A percentile compares a stretch with the other conserved stretches of the same genome.
phyloP scores from a whole-genome alignment of 2,113 vertebrate species.

The Clarias macrocephalus region DNA sequence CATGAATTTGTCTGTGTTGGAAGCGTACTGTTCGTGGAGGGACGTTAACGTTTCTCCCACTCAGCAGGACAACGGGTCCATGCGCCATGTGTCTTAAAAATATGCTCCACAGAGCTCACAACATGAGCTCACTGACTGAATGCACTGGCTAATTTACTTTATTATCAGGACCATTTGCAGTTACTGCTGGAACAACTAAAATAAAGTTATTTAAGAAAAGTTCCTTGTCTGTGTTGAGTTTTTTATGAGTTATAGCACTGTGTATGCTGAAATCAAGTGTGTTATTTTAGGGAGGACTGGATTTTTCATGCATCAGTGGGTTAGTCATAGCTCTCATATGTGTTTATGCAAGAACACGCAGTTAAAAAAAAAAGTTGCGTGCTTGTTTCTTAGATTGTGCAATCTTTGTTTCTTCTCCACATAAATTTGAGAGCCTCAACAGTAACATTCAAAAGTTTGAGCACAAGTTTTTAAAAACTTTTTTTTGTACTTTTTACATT shows the following conservation, averaged over 20 bases:
- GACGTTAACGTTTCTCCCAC: neutral
- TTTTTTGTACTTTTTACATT: too few species aligned
- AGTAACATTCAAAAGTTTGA: neutral
- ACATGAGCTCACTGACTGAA: neutral
- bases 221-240: neutral
- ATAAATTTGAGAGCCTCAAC: neutral
- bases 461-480: too few species aligned
- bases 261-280: neutral
- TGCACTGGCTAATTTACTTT: neutral
- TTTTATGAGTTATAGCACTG: neutral
- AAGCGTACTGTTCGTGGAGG: neutral
- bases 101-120: neutral
- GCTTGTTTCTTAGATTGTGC: neutral
- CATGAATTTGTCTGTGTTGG: neutral
- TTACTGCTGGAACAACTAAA: neutral
- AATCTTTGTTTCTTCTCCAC: neutral
- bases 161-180: neutral
- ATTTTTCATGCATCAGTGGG: neutral
- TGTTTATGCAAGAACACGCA: neutral
- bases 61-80: neutral
- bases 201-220: slow-evolving; percentile 24
- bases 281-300: neutral
- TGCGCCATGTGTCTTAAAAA: neutral
- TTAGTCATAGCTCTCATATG: neutral
- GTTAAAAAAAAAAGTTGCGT: neutral